Base-by-base conservation (phyloP, 1,140 invertebrate species). In the Polypedilum pembai region DNA sequence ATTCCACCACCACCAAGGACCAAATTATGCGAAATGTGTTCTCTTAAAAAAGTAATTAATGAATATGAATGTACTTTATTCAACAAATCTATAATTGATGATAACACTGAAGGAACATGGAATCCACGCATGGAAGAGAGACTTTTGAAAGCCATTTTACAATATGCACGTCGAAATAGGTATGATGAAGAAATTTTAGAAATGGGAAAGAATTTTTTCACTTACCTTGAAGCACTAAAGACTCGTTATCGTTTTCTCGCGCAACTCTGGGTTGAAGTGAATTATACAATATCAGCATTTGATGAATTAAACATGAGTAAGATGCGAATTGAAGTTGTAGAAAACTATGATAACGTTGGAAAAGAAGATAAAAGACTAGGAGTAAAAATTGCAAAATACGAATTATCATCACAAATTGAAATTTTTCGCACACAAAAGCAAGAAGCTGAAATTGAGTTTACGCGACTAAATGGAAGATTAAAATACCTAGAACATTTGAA, bases 261-360 rank as follows among this genome's bases (percentile, higher is more conserved):
- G 0, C 81, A 81, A 33, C 78, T 78, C 65, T 82, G 81, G 81
- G 81, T 82, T 41, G 81, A 82, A 75, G 77, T 78, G 33, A 81
- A 82, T 66, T 81, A 78, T 74, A 77, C 80, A 17, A 77, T 90
- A 4, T 85, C 85, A 40, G 86, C 87, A 8, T 83, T 87, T 66
- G 92, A 93, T 83, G 92, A 94, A 82, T 78, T 93, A 33, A 85
- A 86, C 76, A 92, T 93, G 87, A 90, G 90, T 21, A 91, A 89
- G 76, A 86, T 88, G 63, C 80, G 90, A 56, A 81, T 93, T 18
- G 79, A 86, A 74, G 76, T 88, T 7, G 82, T 85, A n/a, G 79
- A 81, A 66, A 79, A 80, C n/a, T 82, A 81, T 66, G 85, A 85
- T 75, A 69, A 76, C 0, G 73, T 81, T 0, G 79, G 78, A 0